phyloP scores from a whole-genome alignment of 2,797 vertebrate genomes.

The Craterocephalus amniculus region DNA sequence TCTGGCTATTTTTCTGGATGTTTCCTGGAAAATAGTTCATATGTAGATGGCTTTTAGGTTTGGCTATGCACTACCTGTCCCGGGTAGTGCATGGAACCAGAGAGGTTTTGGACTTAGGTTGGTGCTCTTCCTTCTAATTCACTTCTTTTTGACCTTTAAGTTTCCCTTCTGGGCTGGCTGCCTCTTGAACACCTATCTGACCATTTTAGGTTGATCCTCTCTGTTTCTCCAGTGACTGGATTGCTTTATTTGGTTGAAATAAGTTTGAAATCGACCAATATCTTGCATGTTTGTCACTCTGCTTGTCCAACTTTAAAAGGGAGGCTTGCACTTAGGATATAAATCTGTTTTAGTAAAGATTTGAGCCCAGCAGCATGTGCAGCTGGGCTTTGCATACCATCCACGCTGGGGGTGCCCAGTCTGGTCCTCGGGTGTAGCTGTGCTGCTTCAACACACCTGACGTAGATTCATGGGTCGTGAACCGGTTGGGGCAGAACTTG shows the following conservation, averaged over 20 bases:
- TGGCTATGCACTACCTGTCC: constrained; percentile 46
- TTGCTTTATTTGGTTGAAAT: constrained; percentile 34
- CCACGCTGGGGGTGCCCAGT: not conserved
- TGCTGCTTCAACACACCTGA: not conserved
- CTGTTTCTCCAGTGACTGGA: constrained; percentile 39
- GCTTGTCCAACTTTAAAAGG: constrained; percentile 51
- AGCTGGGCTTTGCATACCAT: constrained; percentile 44
- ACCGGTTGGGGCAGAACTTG: no score
- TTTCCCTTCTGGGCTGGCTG: constrained; percentile 50
- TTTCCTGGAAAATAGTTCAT: constrained; percentile 72
- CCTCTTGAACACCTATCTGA: constrained; percentile 55
- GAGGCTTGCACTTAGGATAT: constrained; percentile 13
- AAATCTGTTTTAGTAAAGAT: constrained; percentile 9
- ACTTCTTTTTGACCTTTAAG: constrained; percentile 26
- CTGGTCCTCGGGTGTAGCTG: not conserved
- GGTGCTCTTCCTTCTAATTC: constrained; percentile 75
- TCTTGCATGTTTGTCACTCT: constrained; percentile 70
- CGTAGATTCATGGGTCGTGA: not conserved
- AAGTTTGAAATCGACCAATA: constrained; percentile 18
- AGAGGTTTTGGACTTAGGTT: constrained; percentile 64
- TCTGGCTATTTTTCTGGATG: constrained; percentile 70
- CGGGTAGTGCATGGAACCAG: constrained; percentile 55
- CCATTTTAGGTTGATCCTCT: constrained; percentile 33
- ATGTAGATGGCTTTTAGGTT: constrained; percentile 39
- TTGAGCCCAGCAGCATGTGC: constrained; percentile 33